phyloP scores from a whole-genome alignment of 37 sponge, comb jelly and placozoan genomes.

The Ephydatia muelleri region DNA sequence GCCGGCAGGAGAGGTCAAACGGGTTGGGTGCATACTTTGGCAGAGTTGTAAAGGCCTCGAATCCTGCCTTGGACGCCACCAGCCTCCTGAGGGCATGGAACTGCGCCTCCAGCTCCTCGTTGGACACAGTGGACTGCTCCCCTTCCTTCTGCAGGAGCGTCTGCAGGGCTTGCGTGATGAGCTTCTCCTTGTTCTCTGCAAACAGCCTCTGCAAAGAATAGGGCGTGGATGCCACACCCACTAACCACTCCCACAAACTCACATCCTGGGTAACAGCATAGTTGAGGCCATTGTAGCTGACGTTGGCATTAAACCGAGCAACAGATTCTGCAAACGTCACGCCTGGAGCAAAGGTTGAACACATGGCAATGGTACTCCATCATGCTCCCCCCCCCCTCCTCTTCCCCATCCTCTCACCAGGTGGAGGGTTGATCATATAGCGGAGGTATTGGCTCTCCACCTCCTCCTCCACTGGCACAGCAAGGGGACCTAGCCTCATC shows the following conservation, averaged over 20 bases:
- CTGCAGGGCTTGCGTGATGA: slow-evolving; percentile 82
- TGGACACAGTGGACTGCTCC: slow-evolving; percentile 54
- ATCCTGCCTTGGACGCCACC: slow-evolving; percentile 98
- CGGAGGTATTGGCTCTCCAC: slow-evolving; percentile 94
- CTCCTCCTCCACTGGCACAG: slow-evolving; percentile 91
- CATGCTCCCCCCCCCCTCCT: background rate
- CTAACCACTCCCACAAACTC: background rate
- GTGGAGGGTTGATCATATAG: slow-evolving; percentile 64
- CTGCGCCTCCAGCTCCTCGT: slow-evolving; percentile 90
- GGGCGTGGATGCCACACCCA: background rate
- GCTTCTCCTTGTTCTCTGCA: slow-evolving; percentile 98
- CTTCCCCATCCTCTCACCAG: slow-evolving; percentile 17
- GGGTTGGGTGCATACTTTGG: slow-evolving; percentile 61
- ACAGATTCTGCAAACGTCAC: slow-evolving; percentile 75
- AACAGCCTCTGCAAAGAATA: slow-evolving; percentile 67
- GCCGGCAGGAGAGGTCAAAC: background rate
- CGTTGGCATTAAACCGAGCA: slow-evolving; percentile 91
- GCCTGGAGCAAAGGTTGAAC: background rate
- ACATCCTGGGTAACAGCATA: slow-evolving; percentile 95
- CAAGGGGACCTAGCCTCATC: slow-evolving; percentile 84
- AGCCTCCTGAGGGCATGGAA: slow-evolving; percentile 96
- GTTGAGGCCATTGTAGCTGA: slow-evolving; percentile 94
- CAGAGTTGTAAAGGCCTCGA: slow-evolving; percentile 86
- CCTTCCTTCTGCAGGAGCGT: slow-evolving; percentile 82
- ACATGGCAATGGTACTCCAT: background rate